Percentiles rank a stretch among this genome's conserved stretches.
Conservation (phyloP, 2,797 vertebrate species). For the Vultur gryphus region DNA sequence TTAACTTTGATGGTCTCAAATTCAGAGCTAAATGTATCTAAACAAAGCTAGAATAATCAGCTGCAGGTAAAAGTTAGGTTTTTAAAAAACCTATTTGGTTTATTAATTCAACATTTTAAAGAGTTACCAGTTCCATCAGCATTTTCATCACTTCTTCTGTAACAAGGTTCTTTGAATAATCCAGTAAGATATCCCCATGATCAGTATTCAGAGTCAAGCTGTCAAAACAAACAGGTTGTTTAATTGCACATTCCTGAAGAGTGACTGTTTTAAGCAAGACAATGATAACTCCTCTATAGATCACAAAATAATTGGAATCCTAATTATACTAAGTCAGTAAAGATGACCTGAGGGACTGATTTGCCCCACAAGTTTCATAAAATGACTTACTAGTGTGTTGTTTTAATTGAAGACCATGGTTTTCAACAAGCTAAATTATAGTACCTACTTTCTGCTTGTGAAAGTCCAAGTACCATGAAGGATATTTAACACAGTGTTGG, state of each 20-base stretch:
- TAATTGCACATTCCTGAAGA: background rate
- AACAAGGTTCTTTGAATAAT: slow-evolving; percentile 96
- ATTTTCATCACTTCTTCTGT: slow-evolving; percentile 90
- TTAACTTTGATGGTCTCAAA: background rate
- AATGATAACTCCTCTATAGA: background rate
- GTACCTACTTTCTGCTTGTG: background rate
- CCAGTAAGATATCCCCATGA: slow-evolving; percentile 91
- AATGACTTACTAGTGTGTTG: background rate
- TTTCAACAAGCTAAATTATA: background rate
- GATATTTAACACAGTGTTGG: background rate
- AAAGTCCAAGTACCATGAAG: background rate
- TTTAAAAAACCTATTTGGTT: background rate
- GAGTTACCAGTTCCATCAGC: slow-evolving; percentile 88
- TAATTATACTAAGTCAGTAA: background rate
- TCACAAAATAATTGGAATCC: background rate
- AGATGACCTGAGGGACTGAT: background rate
- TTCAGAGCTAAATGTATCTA: background rate
- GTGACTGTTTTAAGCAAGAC: background rate
- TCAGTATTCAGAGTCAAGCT: slow-evolving; percentile 84
- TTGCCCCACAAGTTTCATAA: background rate
- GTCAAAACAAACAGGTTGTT: slow-evolving; percentile 41
- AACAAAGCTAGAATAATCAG: background rate
- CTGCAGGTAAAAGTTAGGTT: background rate
- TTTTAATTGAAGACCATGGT: background rate
- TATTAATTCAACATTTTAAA: background rate